phyloP scores from a whole-genome alignment of 2,113 vertebrate genomes.

The Thryonomys swinderianus region DNA sequence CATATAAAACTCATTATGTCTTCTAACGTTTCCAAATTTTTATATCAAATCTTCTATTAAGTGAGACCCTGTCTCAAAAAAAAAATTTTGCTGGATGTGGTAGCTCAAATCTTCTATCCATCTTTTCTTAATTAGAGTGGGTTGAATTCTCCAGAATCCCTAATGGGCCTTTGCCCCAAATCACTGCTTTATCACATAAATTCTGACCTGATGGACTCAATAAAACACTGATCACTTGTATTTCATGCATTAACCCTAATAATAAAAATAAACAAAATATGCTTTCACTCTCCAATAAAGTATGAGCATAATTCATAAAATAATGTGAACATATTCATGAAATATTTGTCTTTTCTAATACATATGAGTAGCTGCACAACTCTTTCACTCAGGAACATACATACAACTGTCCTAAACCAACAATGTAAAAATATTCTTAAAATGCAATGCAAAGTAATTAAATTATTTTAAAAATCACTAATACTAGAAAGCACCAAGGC shows the following conservation, averaged over 20 bases:
- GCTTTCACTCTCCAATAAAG: not conserved
- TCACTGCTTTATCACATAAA: not conserved
- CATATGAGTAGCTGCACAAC: not conserved
- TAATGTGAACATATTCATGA: not conserved
- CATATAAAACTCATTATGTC: not conserved
- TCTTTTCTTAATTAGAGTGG: not conserved
- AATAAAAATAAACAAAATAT: not conserved
- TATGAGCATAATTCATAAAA: not conserved
- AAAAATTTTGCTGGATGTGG: too few species aligned
- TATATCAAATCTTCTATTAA: conserved; percentile 11
- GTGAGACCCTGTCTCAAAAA: too few species aligned
- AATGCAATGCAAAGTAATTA: not conserved
- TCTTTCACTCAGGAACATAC: not conserved
- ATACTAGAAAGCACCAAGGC: not conserved
- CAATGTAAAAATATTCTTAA: conserved; percentile 4
- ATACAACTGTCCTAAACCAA: not conserved
- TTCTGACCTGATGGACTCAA: not conserved
- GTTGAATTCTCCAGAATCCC: not conserved
- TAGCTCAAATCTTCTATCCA: not conserved
- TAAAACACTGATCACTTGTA: conserved; percentile 8
- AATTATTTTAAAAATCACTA: conserved; percentile 5
- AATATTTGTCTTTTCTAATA: not conserved
- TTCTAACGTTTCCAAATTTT: conserved; percentile 19
- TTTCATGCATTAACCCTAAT: not conserved
- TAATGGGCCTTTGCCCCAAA: not conserved